Evolutionary conservation across 2,113 vertebrate genomes (phyloP).

Genomic region (Candoia aspera): DNA sequence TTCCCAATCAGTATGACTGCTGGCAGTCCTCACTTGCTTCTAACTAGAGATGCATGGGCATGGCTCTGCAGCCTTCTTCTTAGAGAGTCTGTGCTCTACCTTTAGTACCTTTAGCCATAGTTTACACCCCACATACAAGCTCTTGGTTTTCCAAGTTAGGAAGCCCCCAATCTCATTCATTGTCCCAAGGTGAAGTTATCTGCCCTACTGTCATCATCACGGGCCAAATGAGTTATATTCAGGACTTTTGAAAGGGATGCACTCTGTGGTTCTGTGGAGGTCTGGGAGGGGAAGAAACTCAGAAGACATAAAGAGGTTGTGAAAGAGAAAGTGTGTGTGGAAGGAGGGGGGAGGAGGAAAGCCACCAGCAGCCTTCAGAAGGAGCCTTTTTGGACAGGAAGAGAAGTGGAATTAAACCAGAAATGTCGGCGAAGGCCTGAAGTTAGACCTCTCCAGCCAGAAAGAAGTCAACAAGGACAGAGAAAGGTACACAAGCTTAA

Average conservation of each 20-base stretch:
- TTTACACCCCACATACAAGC: too few relatives aligned
- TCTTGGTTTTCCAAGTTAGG: neutral
- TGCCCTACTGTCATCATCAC: neutral
- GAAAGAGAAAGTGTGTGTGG: conserved; percentile 11
- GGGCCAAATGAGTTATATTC: neutral
- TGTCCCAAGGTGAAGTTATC: neutral
- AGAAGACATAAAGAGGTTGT: neutral
- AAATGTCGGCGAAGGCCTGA: neutral
- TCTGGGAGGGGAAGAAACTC: neutral
- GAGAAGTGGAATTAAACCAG: neutral
- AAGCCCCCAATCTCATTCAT: neutral
- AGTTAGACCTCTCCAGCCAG: neutral
- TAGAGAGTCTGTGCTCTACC: neutral
- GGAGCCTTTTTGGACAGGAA: neutral
- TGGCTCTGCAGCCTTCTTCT: neutral
- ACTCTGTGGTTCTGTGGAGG: neutral
- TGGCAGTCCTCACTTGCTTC: neutral
- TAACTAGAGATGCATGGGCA: neutral
- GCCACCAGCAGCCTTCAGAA: neutral
- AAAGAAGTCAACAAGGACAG: neutral
- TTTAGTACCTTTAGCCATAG: neutral
- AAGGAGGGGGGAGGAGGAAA: neutral
- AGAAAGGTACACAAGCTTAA: neutral
- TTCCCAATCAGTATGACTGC: neutral
- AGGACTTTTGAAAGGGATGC: neutral